Evolutionary conservation across 2,888 invertebrate species (phyloP).

Genomic region (Spodoptera picta): DNA sequence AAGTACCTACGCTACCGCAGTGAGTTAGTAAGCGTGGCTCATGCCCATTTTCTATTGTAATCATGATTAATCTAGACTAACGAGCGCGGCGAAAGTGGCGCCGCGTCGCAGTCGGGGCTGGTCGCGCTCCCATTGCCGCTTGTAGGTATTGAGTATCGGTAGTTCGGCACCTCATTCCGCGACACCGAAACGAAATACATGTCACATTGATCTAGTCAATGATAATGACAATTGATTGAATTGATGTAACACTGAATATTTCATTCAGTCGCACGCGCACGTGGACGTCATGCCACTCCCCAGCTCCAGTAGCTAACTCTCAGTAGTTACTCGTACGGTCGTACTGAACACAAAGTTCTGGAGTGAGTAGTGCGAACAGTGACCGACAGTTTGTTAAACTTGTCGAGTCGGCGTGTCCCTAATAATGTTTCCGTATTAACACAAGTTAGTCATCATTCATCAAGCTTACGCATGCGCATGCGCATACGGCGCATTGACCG

Average conservation of each 20-base stretch:
- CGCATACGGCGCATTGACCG: conserved; percentile 6
- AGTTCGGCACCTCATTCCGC: conserved; percentile 10
- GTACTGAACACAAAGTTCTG: neutral
- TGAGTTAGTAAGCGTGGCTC: conserved; percentile 27
- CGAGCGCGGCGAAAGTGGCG: conserved; percentile 68
- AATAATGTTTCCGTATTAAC: conserved; percentile 78
- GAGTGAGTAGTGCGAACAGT: neutral
- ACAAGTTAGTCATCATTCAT: conserved; percentile 42
- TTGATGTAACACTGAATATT: no score
- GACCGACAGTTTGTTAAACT: conserved; percentile 36
- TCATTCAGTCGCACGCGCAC: no score
- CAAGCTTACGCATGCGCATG: conserved; percentile 36
- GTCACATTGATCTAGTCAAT: conserved; percentile 11
- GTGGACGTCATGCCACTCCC: no score
- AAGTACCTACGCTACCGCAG: neutral
- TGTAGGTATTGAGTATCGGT: conserved; percentile 15
- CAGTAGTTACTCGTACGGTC: no score
- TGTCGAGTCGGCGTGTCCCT: conserved; percentile 61
- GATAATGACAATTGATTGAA: no score
- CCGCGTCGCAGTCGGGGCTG: conserved; percentile 37
- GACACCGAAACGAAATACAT: neutral
- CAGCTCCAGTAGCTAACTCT: no score
- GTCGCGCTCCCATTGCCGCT: conserved; percentile 70
- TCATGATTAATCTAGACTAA: conserved; percentile 56
- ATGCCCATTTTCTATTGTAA: conserved; percentile 51